Conservation (phyloP, 2,888 invertebrate genomes). For the Lasioglossum leucozonium region DNA sequence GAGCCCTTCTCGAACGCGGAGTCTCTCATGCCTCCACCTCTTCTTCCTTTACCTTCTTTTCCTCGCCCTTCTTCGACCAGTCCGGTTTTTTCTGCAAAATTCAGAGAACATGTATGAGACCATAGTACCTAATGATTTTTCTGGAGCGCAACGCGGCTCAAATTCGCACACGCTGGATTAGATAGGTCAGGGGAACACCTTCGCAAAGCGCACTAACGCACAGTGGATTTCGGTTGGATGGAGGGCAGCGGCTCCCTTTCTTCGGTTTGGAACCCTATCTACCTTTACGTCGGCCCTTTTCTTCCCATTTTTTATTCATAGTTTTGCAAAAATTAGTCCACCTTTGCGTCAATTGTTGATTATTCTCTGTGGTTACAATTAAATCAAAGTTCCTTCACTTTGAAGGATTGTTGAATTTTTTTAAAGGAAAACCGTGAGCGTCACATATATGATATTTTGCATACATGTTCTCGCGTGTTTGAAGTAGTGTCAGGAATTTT, state of each 20-base stretch:
- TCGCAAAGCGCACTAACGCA: constrained; percentile 59
- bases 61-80: constrained; percentile 97
- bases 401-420: background rate
- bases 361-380: background rate
- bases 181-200: constrained; percentile 49
- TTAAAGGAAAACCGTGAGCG: background rate
- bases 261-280: background rate
- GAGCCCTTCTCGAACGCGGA: constrained; percentile 52
- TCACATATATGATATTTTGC: background rate
- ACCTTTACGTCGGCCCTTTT: background rate
- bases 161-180: constrained; percentile 65
- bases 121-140: background rate
- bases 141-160: constrained; percentile 22
- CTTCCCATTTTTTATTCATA: background rate
- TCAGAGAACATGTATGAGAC: constrained; percentile 70
- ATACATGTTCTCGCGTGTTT: background rate
- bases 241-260: background rate
- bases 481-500: background rate
- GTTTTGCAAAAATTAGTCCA: background rate
- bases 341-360: background rate
- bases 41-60: constrained; percentile 94
- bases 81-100: constrained; percentile 95
- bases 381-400: background rate
- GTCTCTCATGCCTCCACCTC: constrained; percentile 93
- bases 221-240: background rate